A percentile compares a stretch with the other conserved stretches of the same genome.
phyloP scores from a whole-genome alignment of 2,888 invertebrate species.

The Andrena bicolor region DNA sequence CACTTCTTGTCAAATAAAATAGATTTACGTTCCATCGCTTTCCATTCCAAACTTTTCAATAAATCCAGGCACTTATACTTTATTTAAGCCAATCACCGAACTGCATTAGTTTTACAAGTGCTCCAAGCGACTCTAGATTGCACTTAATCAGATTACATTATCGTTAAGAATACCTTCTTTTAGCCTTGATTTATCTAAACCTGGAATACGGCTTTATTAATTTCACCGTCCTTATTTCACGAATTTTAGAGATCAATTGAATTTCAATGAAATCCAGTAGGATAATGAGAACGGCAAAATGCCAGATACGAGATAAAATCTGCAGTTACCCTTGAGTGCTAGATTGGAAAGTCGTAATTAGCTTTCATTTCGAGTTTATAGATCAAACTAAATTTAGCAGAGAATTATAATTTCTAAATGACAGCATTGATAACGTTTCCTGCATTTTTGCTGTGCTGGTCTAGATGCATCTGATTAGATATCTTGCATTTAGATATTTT shows the following conservation, averaged over 20 bases:
- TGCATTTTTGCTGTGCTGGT: not conserved
- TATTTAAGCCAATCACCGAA: constrained; percentile 38
- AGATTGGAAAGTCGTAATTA: constrained; percentile 49
- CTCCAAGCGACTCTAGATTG: not conserved
- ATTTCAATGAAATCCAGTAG: constrained; percentile 8
- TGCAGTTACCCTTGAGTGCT: not conserved
- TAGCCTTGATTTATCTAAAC: not conserved
- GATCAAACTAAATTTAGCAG: not conserved
- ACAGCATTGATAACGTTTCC: not conserved
- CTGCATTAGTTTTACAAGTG: constrained; percentile 12
- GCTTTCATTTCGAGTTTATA: not conserved
- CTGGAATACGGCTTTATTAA: constrained; percentile 24
- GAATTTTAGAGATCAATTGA: constrained; percentile 2
- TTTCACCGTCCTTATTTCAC: constrained; percentile 22
- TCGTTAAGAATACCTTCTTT: constrained; percentile 23
- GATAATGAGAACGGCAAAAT: not conserved
- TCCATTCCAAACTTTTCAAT: not conserved
- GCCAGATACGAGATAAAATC: not conserved
- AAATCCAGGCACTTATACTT: not conserved
- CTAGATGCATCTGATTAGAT: not conserved
- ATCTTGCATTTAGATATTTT: not conserved
- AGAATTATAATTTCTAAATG: not conserved
- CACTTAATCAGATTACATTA: constrained; percentile 33
- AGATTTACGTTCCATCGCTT: too few species aligned
- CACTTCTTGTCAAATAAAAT: too few species aligned